phyloP scores from a whole-genome alignment of 2,797 vertebrate genomes.

The Sebastes jordani region DNA sequence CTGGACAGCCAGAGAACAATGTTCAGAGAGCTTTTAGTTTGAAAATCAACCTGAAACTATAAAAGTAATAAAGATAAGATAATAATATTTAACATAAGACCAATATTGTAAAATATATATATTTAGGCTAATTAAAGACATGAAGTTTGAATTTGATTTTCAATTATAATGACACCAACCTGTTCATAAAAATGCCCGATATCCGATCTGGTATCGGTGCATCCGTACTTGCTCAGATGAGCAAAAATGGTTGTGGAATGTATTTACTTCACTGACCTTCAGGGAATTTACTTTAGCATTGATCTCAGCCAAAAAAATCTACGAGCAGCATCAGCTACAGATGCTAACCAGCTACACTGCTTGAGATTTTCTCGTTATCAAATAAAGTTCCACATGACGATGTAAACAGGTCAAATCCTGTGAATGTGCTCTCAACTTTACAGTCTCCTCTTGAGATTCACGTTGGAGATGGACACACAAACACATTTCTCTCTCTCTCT shows the following conservation, averaged over 20 bases:
- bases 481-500: no score
- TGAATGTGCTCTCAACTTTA: not conserved
- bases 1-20: not conserved
- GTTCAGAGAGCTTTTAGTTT: not conserved
- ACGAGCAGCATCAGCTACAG: not conserved
- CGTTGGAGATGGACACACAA: not conserved
- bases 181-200: not conserved
- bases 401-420: not conserved
- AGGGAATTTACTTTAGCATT: not conserved
- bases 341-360: not conserved
- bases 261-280: not conserved
- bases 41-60: not conserved
- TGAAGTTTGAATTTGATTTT: not conserved
- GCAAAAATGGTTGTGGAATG: not conserved
- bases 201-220: no score
- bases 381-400: not conserved
- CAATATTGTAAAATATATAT: not conserved
- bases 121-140: not conserved
- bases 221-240: not conserved
- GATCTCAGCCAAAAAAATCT: not conserved
- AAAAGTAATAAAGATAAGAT: not conserved
- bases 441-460: conserved; percentile 3
- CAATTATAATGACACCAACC: not conserved
- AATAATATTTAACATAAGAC: not conserved
- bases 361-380: not conserved